Evolutionary conservation across 2,888 invertebrate genomes (phyloP).

Genomic region (Cetonia aurata): DNA sequence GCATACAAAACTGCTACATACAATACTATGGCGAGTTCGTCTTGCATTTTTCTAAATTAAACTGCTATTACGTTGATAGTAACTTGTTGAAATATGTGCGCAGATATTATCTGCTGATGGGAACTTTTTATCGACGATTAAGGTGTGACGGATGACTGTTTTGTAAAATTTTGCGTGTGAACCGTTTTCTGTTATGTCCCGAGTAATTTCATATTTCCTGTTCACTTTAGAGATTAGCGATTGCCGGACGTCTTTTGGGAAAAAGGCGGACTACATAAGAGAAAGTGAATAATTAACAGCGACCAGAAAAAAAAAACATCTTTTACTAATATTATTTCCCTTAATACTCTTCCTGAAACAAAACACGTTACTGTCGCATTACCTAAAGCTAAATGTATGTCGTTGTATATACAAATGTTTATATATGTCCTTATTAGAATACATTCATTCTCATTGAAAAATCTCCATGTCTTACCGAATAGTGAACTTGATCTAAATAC

Average conservation of each 20-base stretch:
- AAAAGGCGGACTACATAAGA: slow-evolving; percentile 18
- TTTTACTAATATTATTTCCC: slow-evolving; percentile 6
- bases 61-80: neutral
- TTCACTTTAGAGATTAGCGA: slow-evolving; percentile 10
- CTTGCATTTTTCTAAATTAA: neutral
- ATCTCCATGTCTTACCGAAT: too few species aligned
- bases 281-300: slow-evolving; percentile 25
- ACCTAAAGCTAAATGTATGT: neutral
- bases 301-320: slow-evolving; percentile 6
- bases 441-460: too few species aligned
- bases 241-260: slow-evolving; percentile 18
- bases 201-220: slow-evolving; percentile 26
- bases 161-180: slow-evolving; percentile 32
- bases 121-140: slow-evolving; percentile 7
- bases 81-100: neutral
- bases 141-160: slow-evolving; percentile 19
- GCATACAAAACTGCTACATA: neutral
- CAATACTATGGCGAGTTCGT: neutral
- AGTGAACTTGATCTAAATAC: too few species aligned
- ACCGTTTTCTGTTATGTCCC: slow-evolving; percentile 27
- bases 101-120: neutral
- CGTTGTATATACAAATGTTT: neutral
- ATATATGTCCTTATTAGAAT: too few species aligned
- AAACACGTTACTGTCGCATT: neutral
- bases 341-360: slow-evolving; percentile 10